Evolutionary conservation across 2,888 invertebrate species (phyloP).

Genomic region (Clivina fossor): DNA sequence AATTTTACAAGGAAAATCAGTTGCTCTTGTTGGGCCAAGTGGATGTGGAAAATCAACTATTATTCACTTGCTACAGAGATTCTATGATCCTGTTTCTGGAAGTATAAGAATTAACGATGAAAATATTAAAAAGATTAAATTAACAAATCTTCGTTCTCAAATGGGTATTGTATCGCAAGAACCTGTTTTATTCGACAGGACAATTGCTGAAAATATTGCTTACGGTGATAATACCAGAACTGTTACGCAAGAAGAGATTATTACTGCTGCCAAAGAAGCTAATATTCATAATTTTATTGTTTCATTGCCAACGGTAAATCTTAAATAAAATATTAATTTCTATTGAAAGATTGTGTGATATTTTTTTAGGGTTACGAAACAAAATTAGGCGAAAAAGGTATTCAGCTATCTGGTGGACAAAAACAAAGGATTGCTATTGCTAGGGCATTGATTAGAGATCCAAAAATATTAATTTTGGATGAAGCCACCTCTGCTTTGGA

Average conservation of each 20-base stretch:
- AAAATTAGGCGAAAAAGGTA: constrained; percentile 79
- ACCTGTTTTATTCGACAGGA: constrained; percentile 81
- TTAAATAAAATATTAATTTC: too few relatives aligned
- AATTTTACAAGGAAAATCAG: constrained; percentile 74
- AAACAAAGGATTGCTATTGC: constrained; percentile 91
- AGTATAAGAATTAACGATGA: constrained; percentile 66
- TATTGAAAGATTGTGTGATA: too few relatives aligned
- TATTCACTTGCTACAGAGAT: constrained; percentile 70
- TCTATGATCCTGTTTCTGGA: constrained; percentile 71
- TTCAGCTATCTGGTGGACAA: constrained; percentile 83
- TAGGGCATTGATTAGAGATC: constrained; percentile 78
- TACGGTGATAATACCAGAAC: constrained; percentile 70
- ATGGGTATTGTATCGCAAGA: constrained; percentile 92
- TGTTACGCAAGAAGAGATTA: constrained; percentile 67
- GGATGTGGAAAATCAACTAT: constrained; percentile 81
- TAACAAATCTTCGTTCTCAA: constrained; percentile 76
- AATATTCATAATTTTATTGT: constrained; percentile 79
- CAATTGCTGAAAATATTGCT: constrained; percentile 81
- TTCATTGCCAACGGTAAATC: too few relatives aligned
- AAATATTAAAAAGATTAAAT: constrained; percentile 70
- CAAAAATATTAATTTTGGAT: constrained; percentile 75
- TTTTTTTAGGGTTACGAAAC: constrained; percentile 80
- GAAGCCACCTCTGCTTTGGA: constrained; percentile 91
- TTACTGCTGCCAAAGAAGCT: constrained; percentile 69
- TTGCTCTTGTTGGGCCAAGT: constrained; percentile 72